Evolutionary conservation across 2,113 vertebrate genomes (phyloP).

Genomic region (Charina bottae): DNA sequence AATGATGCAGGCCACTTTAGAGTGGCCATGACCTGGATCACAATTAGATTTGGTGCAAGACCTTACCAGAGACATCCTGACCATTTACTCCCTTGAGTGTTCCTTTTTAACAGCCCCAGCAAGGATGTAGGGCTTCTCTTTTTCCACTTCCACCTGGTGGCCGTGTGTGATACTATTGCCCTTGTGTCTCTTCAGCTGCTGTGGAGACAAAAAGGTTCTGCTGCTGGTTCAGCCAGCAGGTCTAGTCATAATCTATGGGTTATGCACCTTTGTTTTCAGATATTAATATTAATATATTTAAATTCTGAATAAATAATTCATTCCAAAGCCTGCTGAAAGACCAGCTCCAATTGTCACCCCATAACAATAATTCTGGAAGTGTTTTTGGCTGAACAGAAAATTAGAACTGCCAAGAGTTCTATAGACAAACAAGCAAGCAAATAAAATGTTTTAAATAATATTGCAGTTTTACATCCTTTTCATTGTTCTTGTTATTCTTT

Average conservation of each 20-base stretch:
- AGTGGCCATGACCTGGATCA: background rate
- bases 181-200: background rate
- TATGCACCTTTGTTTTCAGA: background rate
- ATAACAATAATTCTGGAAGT: background rate
- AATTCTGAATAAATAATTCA: background rate
- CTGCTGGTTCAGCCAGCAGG: background rate
- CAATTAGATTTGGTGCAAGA: background rate
- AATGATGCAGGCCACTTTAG: background rate
- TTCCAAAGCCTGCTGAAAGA: background rate
- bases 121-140: background rate
- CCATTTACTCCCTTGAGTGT: background rate
- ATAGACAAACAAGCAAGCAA: background rate
- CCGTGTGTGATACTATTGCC: background rate
- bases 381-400: background rate
- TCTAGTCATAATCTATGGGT: background rate
- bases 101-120: background rate
- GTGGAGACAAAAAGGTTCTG: background rate
- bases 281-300: background rate
- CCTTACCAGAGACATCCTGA: background rate
- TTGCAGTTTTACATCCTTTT: background rate
- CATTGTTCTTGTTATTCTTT: background rate
- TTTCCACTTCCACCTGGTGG: background rate
- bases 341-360: background rate
- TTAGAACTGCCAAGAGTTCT: background rate
- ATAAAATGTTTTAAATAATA: background rate